Percentiles rank a stretch among this genome's conserved stretches.
phyloP scores from a whole-genome alignment of 1,140 invertebrate species.

The Delia radicum region DNA sequence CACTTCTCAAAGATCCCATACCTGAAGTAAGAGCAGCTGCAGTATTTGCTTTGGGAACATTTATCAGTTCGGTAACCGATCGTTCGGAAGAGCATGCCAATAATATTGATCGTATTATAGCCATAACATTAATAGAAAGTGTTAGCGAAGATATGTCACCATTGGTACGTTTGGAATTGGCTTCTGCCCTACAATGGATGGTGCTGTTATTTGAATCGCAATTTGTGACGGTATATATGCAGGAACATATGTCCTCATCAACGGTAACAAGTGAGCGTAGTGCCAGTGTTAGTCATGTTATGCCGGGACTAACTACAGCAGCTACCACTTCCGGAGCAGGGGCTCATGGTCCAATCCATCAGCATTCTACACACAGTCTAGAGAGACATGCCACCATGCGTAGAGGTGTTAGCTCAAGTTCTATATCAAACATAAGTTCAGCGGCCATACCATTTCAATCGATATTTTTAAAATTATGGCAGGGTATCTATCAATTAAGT shows the following conservation, averaged over 20 bases:
- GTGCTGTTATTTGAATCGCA: slow-evolving; percentile 87
- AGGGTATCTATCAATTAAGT: slow-evolving; percentile 71
- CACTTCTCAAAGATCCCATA: slow-evolving; percentile 73
- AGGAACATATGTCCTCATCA: slow-evolving; percentile 36
- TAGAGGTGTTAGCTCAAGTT: slow-evolving; percentile 52
- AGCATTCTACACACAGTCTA: slow-evolving; percentile 44
- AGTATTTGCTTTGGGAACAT: slow-evolving; percentile 92
- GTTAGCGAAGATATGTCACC: slow-evolving; percentile 82
- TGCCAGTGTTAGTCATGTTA: slow-evolving; percentile 40
- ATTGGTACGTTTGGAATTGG: slow-evolving; percentile 82
- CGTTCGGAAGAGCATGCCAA: slow-evolving; percentile 90
- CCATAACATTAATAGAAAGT: slow-evolving; percentile 78
- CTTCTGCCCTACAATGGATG: slow-evolving; percentile 84
- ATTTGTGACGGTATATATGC: slow-evolving; percentile 76
- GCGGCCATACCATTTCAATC: slow-evolving; percentile 58
- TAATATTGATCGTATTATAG: slow-evolving; percentile 88
- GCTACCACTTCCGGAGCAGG: slow-evolving; percentile 28
- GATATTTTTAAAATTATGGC: slow-evolving; percentile 87
- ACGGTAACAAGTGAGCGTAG: slow-evolving; percentile 40
- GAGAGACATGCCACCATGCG: slow-evolving; percentile 48
- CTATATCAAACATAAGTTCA: slow-evolving; percentile 49
- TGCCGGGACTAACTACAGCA: slow-evolving; percentile 8
- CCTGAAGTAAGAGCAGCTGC: slow-evolving; percentile 89
- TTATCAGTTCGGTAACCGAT: slow-evolving; percentile 77
- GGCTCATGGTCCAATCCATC: neutral